phyloP scores from a whole-genome alignment of 2,888 invertebrate species.

The Euclidia mi region DNA sequence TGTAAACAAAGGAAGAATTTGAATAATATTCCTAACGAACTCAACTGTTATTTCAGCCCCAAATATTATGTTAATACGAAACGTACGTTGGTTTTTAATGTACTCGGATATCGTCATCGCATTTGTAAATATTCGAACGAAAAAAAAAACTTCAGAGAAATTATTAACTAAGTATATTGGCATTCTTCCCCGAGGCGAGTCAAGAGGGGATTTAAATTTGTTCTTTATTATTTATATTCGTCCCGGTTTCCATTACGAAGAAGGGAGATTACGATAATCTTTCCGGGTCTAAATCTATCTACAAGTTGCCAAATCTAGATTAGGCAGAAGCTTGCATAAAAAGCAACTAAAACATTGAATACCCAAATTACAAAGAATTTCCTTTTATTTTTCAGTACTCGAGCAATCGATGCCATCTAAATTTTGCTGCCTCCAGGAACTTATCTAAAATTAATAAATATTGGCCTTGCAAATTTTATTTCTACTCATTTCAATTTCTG shows the following conservation, averaged over 20 bases:
- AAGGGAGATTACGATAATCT: slow-evolving; percentile 5
- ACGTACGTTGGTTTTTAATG: not conserved
- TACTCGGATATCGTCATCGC: slow-evolving; percentile 1
- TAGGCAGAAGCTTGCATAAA: slow-evolving; percentile 3
- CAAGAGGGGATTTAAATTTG: not conserved
- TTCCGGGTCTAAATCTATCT: slow-evolving; percentile 4
- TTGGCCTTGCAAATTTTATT: too few species aligned
- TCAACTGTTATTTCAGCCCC: not conserved
- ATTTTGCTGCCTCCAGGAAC: not conserved
- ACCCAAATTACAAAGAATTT: not conserved
- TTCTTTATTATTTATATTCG: not conserved
- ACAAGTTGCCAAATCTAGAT: slow-evolving; percentile 5
- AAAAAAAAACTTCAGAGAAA: slow-evolving; percentile 14
- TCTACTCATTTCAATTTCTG: too few species aligned
- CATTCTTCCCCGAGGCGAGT: not conserved
- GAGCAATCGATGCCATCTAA: not conserved
- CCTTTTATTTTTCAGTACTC: not conserved
- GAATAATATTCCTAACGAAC: slow-evolving; percentile 4
- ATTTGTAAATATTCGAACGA: not conserved
- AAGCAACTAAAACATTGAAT: slow-evolving; percentile 1
- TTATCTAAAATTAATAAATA: too few species aligned
- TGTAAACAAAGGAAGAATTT: not conserved
- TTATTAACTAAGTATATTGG: not conserved
- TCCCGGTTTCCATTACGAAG: not conserved
- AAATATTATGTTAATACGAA: not conserved